phyloP scores from a whole-genome alignment of 1,140 invertebrate species.

The Drosophila tristis region DNA sequence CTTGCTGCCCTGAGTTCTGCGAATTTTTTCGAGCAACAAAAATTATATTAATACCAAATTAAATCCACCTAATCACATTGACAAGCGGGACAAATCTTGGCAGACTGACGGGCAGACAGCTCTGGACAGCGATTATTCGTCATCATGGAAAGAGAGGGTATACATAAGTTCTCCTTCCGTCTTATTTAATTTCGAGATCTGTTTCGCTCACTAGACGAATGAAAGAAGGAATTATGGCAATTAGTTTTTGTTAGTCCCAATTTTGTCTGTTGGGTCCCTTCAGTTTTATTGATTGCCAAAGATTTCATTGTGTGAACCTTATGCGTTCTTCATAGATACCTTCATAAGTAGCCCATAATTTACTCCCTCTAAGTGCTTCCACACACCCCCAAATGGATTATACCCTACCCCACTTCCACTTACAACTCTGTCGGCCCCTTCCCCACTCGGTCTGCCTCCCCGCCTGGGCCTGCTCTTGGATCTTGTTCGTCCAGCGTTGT shows the following conservation, averaged over 20 bases:
- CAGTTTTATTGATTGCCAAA: neutral
- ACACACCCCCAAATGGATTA: too few relatives aligned
- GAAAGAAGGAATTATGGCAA: too few relatives aligned
- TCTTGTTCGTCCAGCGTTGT: conserved; percentile 13
- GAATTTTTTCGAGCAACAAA: conserved; percentile 29
- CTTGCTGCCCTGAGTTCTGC: conserved; percentile 24
- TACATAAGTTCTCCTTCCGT: too few relatives aligned
- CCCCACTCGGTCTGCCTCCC: neutral
- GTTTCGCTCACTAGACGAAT: too few relatives aligned
- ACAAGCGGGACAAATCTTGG: conserved; percentile 62
- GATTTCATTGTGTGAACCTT: too few relatives aligned
- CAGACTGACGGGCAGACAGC: conserved; percentile 40
- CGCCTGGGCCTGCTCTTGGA: neutral
- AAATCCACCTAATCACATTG: conserved; percentile 50
- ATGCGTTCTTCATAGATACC: too few relatives aligned
- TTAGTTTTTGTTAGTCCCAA: too few relatives aligned
- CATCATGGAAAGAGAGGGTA: neutral
- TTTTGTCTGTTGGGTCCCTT: too few relatives aligned
- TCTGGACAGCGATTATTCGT: conserved; percentile 47
- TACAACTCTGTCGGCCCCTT: neutral
- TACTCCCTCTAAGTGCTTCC: neutral
- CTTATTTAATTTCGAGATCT: too few relatives aligned
- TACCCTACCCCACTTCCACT: neutral
- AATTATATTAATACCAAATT: conserved; percentile 19
- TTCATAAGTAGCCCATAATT: too few relatives aligned